Evolutionary conservation across 92 coral and sea anemone genomes (phyloP).

Genomic region (Porites lobata): DNA sequence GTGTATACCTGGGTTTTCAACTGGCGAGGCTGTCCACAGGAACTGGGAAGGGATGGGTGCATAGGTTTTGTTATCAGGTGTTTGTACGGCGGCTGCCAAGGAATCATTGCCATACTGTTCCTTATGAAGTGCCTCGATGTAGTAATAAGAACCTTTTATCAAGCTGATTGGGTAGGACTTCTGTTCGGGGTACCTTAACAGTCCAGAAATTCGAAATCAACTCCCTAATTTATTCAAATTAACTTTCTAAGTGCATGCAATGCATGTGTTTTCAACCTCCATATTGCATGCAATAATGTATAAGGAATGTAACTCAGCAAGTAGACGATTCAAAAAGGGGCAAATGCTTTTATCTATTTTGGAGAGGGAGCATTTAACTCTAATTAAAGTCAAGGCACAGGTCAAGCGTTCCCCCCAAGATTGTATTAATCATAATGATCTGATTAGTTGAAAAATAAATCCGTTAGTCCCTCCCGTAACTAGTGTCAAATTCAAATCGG

Average conservation of each 20-base stretch:
- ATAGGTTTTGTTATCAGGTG: conserved; percentile 61
- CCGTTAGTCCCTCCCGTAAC: too few species aligned
- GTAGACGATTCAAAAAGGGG: too few species aligned
- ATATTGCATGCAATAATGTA: too few species aligned
- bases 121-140: conserved; percentile 79
- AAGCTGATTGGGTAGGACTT: conserved; percentile 18
- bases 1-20: background rate
- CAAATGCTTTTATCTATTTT: too few species aligned
- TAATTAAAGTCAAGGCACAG: too few species aligned
- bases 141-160: conserved; percentile 70
- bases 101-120: conserved; percentile 76
- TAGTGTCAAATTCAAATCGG: too few species aligned
- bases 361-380: too few species aligned
- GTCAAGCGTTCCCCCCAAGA: too few species aligned
- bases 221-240: background rate
- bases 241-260: background rate
- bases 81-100: conserved; percentile 71
- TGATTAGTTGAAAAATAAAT: too few species aligned
- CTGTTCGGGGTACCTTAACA: conserved; percentile 34
- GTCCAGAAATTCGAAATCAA: background rate
- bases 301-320: too few species aligned
- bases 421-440: too few species aligned
- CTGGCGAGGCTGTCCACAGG: conserved; percentile 53
- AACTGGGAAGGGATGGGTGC: conserved; percentile 75
- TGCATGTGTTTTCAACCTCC: too few species aligned